Percentiles rank a stretch among this genome's conserved stretches.
phyloP scores from a whole-genome alignment of 2,888 invertebrate genomes.

The Andrena marginata region DNA sequence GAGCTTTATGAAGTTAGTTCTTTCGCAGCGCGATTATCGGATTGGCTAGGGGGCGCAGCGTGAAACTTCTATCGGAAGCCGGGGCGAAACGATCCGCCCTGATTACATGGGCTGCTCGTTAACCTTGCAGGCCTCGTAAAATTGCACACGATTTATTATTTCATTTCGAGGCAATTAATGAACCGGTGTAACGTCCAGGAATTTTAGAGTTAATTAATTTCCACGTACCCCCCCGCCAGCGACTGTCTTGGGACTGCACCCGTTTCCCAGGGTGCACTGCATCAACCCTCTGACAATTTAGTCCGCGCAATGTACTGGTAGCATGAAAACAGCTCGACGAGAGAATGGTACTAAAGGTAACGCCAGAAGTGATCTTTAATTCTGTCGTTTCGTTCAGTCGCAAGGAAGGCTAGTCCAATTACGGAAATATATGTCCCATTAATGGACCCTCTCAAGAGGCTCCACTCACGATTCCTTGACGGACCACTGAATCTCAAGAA shows the following conservation, averaged over 20 bases:
- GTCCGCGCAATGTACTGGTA: neutral
- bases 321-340: too few relatives aligned
- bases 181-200: neutral
- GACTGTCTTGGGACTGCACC: neutral
- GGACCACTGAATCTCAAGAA: too few relatives aligned
- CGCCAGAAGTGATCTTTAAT: too few relatives aligned
- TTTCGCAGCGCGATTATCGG: slow-evolving; percentile 20
- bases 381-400: too few relatives aligned
- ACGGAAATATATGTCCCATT: too few relatives aligned
- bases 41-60: neutral
- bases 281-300: neutral
- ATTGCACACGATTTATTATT: slow-evolving; percentile 17
- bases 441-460: too few relatives aligned
- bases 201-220: slow-evolving; percentile 20
- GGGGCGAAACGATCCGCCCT: slow-evolving; percentile 25
- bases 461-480: too few relatives aligned
- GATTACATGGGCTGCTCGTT: slow-evolving; percentile 28
- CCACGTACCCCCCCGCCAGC: neutral
- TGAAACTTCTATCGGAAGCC: slow-evolving; percentile 15
- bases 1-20: slow-evolving; percentile 33
- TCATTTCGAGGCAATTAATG: slow-evolving; percentile 12
- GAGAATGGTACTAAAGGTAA: too few relatives aligned
- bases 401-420: too few relatives aligned
- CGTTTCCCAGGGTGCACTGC: neutral
- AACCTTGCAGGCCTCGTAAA: slow-evolving; percentile 7